Evolutionary conservation across 2,888 invertebrate species (phyloP), one percentile per base, ranked within the genome.

Genomic region (Brenthis hecate): DNA sequence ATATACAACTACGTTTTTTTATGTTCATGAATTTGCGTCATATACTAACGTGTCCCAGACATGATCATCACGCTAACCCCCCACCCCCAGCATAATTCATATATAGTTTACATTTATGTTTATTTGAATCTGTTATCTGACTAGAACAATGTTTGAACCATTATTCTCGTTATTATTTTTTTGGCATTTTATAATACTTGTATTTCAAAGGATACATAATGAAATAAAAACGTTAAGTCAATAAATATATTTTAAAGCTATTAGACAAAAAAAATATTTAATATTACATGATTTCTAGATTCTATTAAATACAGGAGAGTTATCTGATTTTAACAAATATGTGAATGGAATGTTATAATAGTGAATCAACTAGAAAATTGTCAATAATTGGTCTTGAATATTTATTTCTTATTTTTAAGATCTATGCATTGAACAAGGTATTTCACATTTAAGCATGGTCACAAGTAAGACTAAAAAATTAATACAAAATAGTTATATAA

Each of bases 201-300:
- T 6, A 0, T 32, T 55, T 55, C 3, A 6, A 28, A 56, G 56
- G 56, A 43, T 36, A 3, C 13, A 56, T 43, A 16, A 13, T 16
- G 43, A 11, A 16, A 60, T 14, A 60, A 36, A 0, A 32, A 28
- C 11, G 8, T 60, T 6, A 16, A 60, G 23, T 60, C n/a, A 60
- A 60, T 60, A 66, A 66, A 66, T 66, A 66, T 66, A 66, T 66
- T 66, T 55, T 48, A 55, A 60, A 66, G 66, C 66, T 66, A 60
- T 61, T 61, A 66, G 57, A 66, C 16, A 53, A 66, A 58, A 60
- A 54, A 55, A 19, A 56, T 13, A 19, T 48, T 60, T 13, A 65
- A 57, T 23, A n/a, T 48, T 14, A 60, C 54, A 48, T 14, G 16
- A 58, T 53, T 47, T 63, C 58, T 32, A 60, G 60, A 54, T 66